A percentile compares a stretch with the other conserved stretches of the same genome.
phyloP scores from a whole-genome alignment of 2,797 vertebrate genomes.

The Mareca strepera region DNA sequence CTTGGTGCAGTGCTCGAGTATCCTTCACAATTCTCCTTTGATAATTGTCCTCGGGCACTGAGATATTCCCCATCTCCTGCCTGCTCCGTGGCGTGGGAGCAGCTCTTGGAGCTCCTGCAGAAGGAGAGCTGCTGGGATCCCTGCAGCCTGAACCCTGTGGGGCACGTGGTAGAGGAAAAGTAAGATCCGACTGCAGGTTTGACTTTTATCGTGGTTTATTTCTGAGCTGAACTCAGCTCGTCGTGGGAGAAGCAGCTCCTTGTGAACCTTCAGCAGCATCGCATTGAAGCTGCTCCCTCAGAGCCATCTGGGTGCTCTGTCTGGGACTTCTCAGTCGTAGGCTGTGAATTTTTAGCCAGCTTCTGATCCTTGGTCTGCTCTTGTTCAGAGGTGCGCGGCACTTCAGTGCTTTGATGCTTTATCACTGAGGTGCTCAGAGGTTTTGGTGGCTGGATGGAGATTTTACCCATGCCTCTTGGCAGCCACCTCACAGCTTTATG shows the following conservation, averaged over 20 bases:
- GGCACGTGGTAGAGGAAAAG: neutral
- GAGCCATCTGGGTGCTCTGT: neutral
- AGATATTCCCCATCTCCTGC: neutral
- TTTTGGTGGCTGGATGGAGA: neutral
- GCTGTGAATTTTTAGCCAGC: neutral
- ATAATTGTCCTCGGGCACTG: neutral
- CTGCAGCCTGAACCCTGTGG: neutral
- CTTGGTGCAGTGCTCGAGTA: neutral
- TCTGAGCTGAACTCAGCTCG: fast-evolving
- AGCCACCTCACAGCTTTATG: fast-evolving
- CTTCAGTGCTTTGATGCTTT: neutral
- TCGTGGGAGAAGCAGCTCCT: neutral
- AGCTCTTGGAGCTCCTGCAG: neutral
- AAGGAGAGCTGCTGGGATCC: neutral
- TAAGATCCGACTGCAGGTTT: neutral
- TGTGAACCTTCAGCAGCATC: neutral
- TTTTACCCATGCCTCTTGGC: neutral
- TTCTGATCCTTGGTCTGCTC: neutral
- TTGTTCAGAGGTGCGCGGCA: fast-evolving
- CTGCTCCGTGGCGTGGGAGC: neutral
- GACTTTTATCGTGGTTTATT: no score
- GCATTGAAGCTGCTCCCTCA: neutral
- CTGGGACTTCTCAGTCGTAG: neutral
- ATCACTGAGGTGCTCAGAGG: neutral
- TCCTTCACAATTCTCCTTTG: slow-evolving; percentile 19